phyloP scores from a whole-genome alignment of 2,797 vertebrate species.

The Poeciliopsis paucimaculata region DNA sequence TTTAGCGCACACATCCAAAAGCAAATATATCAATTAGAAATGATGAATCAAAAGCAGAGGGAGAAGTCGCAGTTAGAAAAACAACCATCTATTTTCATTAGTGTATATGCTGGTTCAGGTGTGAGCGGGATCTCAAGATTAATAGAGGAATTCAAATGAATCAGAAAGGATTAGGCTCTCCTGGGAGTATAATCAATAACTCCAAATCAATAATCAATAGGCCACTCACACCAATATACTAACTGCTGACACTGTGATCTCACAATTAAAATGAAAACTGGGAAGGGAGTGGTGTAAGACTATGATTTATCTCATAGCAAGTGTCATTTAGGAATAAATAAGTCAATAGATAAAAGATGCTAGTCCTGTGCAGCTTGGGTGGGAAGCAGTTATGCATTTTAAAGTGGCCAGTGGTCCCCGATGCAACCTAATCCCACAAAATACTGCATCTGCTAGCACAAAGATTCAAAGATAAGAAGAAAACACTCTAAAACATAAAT shows the following conservation, averaged over 20 bases:
- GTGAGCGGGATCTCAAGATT: slow-evolving; percentile 84
- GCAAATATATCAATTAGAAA: slow-evolving; percentile 87
- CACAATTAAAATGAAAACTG: slow-evolving; percentile 85
- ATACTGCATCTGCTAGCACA: slow-evolving; percentile 45
- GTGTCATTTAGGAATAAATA: slow-evolving; percentile 85
- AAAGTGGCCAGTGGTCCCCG: slow-evolving; percentile 62
- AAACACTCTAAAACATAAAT: background rate
- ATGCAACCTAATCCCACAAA: slow-evolving; percentile 70
- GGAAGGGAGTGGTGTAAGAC: slow-evolving; percentile 76
- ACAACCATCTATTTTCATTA: slow-evolving; percentile 87
- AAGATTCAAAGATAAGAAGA: slow-evolving; percentile 57
- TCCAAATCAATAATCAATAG: slow-evolving; percentile 90
- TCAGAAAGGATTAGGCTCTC: slow-evolving; percentile 87
- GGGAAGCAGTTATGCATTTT: slow-evolving; percentile 79
- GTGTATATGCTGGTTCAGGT: slow-evolving; percentile 72
- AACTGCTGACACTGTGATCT: slow-evolving; percentile 87
- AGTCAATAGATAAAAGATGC: slow-evolving; percentile 81
- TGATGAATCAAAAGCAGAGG: slow-evolving; percentile 81
- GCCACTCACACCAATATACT: slow-evolving; percentile 90
- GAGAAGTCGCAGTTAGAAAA: slow-evolving; percentile 65
- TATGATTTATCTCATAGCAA: slow-evolving; percentile 83
- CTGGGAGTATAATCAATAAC: slow-evolving; percentile 81
- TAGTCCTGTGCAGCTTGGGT: slow-evolving; percentile 58
- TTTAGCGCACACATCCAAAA: slow-evolving; percentile 74
- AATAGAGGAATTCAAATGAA: slow-evolving; percentile 89